Conservation (phyloP, 1,140 invertebrate genomes). For the Dolichoris vasculosae region DNA sequence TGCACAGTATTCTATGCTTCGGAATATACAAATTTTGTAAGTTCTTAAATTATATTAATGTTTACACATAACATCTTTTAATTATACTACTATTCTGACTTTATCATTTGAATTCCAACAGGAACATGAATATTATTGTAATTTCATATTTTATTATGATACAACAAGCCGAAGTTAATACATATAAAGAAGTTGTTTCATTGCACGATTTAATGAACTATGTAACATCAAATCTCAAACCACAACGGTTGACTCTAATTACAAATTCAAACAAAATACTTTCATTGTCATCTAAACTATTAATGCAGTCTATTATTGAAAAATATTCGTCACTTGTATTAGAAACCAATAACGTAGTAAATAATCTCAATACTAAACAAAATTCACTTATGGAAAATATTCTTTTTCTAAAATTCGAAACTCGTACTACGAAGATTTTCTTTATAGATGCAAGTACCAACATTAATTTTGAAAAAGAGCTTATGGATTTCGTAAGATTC, state of each 20-base stretch:
- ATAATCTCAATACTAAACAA: background rate
- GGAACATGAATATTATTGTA: background rate
- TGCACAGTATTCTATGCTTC: too few species aligned
- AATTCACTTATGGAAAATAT: background rate
- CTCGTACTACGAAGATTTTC: background rate
- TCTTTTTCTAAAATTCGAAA: background rate
- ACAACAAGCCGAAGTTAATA: background rate
- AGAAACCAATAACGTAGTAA: background rate
- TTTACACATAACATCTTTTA: background rate
- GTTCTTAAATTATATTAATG: background rate
- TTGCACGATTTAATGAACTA: background rate
- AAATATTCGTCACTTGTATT: background rate
- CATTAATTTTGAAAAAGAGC: background rate
- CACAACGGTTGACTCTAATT: background rate
- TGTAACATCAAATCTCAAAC: background rate
- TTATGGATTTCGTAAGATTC: background rate
- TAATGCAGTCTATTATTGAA: background rate
- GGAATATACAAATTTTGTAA: too few species aligned
- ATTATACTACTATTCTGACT: background rate
- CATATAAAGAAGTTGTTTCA: background rate
- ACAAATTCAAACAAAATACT: background rate
- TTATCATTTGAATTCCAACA: background rate
- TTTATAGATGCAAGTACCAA: background rate
- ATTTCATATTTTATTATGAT: background rate
- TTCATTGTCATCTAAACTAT: background rate